Conservation (phyloP, 2,113 vertebrate genomes). For the Potamarius usumacintae region DNA sequence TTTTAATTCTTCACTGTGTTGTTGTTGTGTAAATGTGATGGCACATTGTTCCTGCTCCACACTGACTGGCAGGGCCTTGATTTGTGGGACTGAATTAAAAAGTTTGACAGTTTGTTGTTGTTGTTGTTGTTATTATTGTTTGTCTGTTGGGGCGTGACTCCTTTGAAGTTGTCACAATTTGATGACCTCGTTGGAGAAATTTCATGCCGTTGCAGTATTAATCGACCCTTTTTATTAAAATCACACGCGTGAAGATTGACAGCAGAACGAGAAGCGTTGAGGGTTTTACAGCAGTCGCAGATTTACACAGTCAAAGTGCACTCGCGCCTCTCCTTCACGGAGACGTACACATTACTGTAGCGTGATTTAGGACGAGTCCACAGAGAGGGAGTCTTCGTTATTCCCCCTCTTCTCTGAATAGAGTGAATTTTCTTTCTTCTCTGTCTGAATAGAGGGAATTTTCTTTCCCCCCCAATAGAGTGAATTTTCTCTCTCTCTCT, state of each 20-base stretch:
- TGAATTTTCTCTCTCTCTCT: neutral
- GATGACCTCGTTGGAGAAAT: neutral
- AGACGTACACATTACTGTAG: neutral
- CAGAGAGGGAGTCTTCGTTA: neutral
- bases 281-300: neutral
- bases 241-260: neutral
- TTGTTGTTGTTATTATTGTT: neutral
- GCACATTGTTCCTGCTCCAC: neutral
- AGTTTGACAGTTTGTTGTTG: neutral
- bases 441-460: neutral
- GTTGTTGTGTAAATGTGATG: neutral
- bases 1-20: constrained; percentile 5
- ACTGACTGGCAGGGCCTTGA: constrained; percentile 34
- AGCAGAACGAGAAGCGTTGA: neutral
- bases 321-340: neutral
- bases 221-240: neutral
- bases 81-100: constrained; percentile 20
- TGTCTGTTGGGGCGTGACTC: neutral
- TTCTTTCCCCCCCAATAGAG: too few relatives aligned
- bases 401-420: neutral
- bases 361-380: neutral
- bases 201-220: neutral
- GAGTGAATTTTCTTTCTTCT: too few relatives aligned
- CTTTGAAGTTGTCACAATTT: neutral
- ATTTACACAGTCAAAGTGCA: neutral